Percentiles rank a stretch among this genome's conserved stretches.
These are phyloP conservation scores for Callipepla californica DNA, from an alignment of 2,113 vertebrate genomes.

Conservation along the genomic window DNA sequence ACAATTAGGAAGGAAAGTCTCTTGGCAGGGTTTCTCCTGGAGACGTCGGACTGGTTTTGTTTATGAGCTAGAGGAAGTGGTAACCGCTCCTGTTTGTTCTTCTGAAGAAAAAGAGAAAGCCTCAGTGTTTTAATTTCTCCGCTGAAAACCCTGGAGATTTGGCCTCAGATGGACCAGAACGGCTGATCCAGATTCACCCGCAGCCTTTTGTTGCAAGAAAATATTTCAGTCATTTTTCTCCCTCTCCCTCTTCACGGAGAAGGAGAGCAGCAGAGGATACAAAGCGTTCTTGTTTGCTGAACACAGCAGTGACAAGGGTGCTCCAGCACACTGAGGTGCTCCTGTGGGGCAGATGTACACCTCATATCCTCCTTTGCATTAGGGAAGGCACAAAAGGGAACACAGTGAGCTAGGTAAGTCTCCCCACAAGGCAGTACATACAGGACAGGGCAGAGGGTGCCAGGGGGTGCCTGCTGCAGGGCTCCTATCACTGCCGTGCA, in stretches of 20 bases:
- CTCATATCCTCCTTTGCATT: background rate
- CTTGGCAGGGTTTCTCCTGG: slow-evolving; percentile 70
- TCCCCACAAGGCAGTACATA: background rate
- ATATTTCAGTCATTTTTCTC: slow-evolving; percentile 25
- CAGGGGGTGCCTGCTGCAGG: fast-evolving
- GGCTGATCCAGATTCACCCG: slow-evolving; percentile 38
- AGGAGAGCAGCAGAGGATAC: slow-evolving; percentile 6
- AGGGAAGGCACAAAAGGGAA: background rate
- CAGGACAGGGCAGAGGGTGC: fast-evolving
- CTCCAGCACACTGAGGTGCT: background rate
- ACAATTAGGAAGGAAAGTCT: slow-evolving; percentile 71
- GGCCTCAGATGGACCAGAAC: slow-evolving; percentile 10
- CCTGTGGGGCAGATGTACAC: background rate
- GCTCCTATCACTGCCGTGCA: background rate
- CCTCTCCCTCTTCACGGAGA: slow-evolving; percentile 36
- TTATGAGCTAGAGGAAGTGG: slow-evolving; percentile 74
- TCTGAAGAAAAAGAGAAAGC: slow-evolving; percentile 55
- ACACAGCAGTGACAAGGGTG: slow-evolving; percentile 42
- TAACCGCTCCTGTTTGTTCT: slow-evolving; percentile 78
- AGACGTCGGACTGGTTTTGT: slow-evolving; percentile 72
- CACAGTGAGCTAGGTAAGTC: fast-evolving
- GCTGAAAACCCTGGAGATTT: slow-evolving; percentile 64
- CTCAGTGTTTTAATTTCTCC: slow-evolving; percentile 28
- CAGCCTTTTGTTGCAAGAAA: slow-evolving; percentile 48
- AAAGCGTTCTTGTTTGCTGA: slow-evolving; percentile 34